Evolutionary conservation across 2,113 vertebrate species (phyloP).

Genomic region (Siniperca chuatsi): DNA sequence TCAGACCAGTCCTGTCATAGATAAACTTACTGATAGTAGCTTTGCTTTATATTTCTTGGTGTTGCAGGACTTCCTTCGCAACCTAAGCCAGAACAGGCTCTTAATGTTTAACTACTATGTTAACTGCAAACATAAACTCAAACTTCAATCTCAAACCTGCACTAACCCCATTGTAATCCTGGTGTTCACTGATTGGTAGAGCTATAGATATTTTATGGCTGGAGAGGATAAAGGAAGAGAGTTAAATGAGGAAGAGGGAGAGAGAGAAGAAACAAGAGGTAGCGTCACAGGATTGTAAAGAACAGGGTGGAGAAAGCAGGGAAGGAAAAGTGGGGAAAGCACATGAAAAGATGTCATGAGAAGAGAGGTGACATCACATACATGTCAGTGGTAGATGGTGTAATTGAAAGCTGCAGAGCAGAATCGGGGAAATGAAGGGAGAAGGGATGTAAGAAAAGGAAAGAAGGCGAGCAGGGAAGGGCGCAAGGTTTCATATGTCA

Average conservation of each 20-base stretch:
- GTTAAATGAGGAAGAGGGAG: neutral
- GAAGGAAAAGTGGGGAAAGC: constrained; percentile 21
- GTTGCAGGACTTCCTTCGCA: neutral
- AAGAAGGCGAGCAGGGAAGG: neutral
- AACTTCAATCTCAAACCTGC: neutral
- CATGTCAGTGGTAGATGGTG: constrained; percentile 24
- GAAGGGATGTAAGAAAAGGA: neutral
- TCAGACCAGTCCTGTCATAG: neutral
- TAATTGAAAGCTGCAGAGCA: constrained; percentile 42
- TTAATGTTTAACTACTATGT: neutral
- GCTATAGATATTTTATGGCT: constrained; percentile 6
- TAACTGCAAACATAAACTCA: neutral
- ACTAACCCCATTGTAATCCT: constrained; percentile 5
- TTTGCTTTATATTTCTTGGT: neutral
- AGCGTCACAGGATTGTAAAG: neutral
- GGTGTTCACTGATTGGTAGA: constrained; percentile 27
- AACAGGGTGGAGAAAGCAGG: neutral
- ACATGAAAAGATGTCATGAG: constrained; percentile 33
- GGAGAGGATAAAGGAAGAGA: neutral
- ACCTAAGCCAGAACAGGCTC: neutral
- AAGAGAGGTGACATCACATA: constrained; percentile 29
- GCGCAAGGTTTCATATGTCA: constrained; percentile 22
- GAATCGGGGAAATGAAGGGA: constrained; percentile 1
- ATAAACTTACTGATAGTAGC: neutral
- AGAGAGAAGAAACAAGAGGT: constrained; percentile 11